Evolutionary conservation across 2,113 vertebrate genomes (phyloP).

Genomic region (Odocoileus hemionus): DNA sequence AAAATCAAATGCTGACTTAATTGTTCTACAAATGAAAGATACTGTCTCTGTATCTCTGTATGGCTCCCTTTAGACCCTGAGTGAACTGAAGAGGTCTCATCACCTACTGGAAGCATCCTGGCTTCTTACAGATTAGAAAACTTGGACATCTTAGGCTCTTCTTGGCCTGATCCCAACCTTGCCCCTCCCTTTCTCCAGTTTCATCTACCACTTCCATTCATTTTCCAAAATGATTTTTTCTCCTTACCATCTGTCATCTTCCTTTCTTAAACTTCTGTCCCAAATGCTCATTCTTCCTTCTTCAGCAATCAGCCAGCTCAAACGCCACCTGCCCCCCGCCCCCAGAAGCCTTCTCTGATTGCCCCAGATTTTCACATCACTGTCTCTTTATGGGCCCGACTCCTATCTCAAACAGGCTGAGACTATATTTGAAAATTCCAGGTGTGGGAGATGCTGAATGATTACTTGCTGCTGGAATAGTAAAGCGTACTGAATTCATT

Average conservation of each 20-base stretch:
- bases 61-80: not conserved
- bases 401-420: not conserved
- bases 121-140: not conserved
- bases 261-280: not conserved
- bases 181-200: not conserved
- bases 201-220: not conserved
- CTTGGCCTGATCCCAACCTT: not conserved
- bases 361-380: not conserved
- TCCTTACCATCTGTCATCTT: not conserved
- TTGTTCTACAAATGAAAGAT: not conserved
- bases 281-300: not conserved
- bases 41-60: not conserved
- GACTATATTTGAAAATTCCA: not conserved
- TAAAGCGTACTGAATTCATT: not conserved
- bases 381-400: not conserved
- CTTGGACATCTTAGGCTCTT: not conserved
- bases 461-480: not conserved
- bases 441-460: not conserved
- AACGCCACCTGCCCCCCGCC: not conserved
- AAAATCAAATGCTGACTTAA: not conserved
- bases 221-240: not conserved
- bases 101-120: not conserved
- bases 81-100: accelerated
- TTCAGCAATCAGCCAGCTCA: not conserved
- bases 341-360: not conserved